A percentile compares a stretch with the other conserved stretches of the same genome.
Conservation (phyloP, 2,888 invertebrate species). For the Cosmia pyralina region DNA sequence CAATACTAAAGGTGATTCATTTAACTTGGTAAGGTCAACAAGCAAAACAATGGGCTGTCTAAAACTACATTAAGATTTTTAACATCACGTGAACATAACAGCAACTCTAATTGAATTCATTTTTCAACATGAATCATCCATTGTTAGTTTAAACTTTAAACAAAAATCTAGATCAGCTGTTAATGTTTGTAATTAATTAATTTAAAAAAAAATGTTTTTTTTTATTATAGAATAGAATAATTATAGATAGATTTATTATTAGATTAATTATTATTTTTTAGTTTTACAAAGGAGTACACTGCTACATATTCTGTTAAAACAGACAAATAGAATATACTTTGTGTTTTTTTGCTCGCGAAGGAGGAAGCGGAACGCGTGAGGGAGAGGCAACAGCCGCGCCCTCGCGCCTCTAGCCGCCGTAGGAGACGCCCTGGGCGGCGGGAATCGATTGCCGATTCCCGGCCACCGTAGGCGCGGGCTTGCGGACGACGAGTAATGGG, state of each 20-base stretch:
- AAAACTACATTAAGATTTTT: not conserved
- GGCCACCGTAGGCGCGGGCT: no score
- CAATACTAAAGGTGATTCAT: conserved; percentile 9
- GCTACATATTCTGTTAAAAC: not conserved
- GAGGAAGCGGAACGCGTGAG: no score
- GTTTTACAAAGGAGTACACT: not conserved
- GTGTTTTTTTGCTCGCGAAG: no score
- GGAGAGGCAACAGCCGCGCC: no score
- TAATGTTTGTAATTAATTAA: no score
- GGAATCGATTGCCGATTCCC: no score
- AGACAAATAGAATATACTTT: no score
- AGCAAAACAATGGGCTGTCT: not conserved
- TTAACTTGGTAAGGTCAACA: conserved; percentile 7
- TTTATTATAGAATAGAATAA: no score
- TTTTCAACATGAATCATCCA: not conserved
- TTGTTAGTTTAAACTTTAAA: not conserved
- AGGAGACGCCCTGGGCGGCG: no score
- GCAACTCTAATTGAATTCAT: not conserved
- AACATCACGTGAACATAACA: not conserved
- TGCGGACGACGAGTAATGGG: no score
- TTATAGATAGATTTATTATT: no score
- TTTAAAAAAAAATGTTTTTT: not conserved
- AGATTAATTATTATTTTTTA: not conserved
- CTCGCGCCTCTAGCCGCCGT: no score
- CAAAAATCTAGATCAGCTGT: not conserved